These are phyloP conservation scores for Crepidodera aurea DNA, from an alignment of 2,888 invertebrate species.

Conservation along the genomic window DNA sequence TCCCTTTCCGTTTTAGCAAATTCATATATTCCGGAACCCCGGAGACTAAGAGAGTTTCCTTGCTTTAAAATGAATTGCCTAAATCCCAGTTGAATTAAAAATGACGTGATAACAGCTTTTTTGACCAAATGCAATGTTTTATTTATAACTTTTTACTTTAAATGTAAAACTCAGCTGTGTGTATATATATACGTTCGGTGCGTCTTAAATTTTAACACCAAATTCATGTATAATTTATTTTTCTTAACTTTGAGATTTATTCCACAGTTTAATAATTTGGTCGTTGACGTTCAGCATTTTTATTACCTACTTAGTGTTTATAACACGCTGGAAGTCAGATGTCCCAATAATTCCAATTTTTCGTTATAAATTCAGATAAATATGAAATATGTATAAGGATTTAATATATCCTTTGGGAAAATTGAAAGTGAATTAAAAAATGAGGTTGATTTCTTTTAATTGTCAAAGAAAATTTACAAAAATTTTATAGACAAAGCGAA, in stretches of 20 bases:
- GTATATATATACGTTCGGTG: neutral
- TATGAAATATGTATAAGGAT: too few relatives aligned
- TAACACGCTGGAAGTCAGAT: too few relatives aligned
- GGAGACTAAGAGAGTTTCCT: neutral
- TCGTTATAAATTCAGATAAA: too few relatives aligned
- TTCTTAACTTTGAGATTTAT: neutral
- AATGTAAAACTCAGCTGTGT: neutral
- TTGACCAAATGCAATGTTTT: neutral
- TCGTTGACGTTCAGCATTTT: neutral
- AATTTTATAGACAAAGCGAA: too few relatives aligned
- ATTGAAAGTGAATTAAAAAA: too few relatives aligned
- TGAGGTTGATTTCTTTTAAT: too few relatives aligned
- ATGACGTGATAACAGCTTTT: slow-evolving; percentile 8
- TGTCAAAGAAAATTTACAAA: too few relatives aligned
- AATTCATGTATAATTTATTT: slow-evolving; percentile 8
- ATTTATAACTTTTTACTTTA: slow-evolving; percentile 8
- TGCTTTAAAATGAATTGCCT: slow-evolving; percentile 12
- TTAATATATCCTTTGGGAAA: too few relatives aligned
- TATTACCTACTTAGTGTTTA: neutral
- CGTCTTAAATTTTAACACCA: neutral
- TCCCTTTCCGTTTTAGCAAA: neutral
- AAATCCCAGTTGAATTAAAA: slow-evolving; percentile 4
- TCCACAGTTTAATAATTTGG: neutral
- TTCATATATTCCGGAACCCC: slow-evolving; percentile 3
- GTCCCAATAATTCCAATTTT: too few relatives aligned